Evolutionary conservation across 2,113 vertebrate genomes (phyloP).

Genomic region (Lota lota): DNA sequence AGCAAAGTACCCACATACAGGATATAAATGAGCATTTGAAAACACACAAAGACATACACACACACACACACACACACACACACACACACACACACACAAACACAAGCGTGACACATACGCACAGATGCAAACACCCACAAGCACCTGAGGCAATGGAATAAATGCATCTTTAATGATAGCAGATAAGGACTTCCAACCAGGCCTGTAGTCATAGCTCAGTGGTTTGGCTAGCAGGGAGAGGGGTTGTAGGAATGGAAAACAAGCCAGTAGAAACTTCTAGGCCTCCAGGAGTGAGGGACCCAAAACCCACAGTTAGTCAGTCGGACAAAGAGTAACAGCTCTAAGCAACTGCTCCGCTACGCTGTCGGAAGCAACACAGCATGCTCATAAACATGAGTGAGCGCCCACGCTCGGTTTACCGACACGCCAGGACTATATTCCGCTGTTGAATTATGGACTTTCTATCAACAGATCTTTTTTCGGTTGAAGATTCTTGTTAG

Average conservation of each 20-base stretch:
- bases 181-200: slow-evolving; percentile 76
- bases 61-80: slow-evolving; percentile 10
- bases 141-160: slow-evolving; percentile 72
- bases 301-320: slow-evolving; percentile 65
- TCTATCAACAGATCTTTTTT: slow-evolving; percentile 1
- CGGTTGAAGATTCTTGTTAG: not conserved
- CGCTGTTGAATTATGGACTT: not conserved
- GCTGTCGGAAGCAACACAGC: slow-evolving; percentile 55
- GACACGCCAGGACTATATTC: slow-evolving; percentile 6
- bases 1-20: no score
- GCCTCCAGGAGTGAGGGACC: slow-evolving; percentile 66
- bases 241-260: slow-evolving; percentile 71
- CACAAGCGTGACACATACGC: slow-evolving; percentile 7
- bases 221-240: slow-evolving; percentile 68
- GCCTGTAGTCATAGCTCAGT: slow-evolving; percentile 75
- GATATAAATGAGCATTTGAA: no score
- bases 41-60: not conserved
- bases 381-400: slow-evolving; percentile 45
- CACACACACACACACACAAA: slow-evolving; percentile 8
- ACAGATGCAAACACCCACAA: slow-evolving; percentile 53
- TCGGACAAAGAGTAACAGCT: slow-evolving; percentile 60
- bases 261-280: slow-evolving; percentile 68
- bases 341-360: slow-evolving; percentile 45
- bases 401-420: slow-evolving; percentile 21
- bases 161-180: slow-evolving; percentile 76